These are phyloP conservation scores for Chiloscyllium punctatum DNA, from an alignment of 2,797 vertebrate species.

Conservation along the genomic window DNA sequence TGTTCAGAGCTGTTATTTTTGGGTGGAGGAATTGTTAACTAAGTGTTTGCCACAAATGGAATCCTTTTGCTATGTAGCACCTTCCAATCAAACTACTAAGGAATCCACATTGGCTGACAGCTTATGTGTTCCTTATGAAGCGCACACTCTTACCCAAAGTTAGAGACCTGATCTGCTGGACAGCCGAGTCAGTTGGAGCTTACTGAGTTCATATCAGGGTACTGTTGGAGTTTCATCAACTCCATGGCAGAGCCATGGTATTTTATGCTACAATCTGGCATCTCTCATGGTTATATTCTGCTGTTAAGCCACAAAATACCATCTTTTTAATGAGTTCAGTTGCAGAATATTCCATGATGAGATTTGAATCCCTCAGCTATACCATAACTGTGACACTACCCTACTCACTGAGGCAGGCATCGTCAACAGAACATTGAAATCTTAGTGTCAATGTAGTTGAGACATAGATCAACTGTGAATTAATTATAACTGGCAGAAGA, in stretches of 20 bases:
- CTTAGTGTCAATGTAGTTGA: neutral
- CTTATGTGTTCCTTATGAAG: neutral
- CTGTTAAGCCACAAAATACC: neutral
- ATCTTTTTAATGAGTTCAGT: neutral
- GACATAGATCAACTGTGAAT: too few relatives aligned
- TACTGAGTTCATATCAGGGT: neutral
- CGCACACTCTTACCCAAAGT: neutral
- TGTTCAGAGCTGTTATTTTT: neutral
- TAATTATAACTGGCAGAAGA: too few relatives aligned
- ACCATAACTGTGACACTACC: neutral
- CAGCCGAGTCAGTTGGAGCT: neutral
- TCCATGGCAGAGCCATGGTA: neutral
- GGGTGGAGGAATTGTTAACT: neutral
- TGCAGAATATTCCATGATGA: neutral
- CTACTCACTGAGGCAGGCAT: neutral
- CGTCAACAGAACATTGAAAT: neutral
- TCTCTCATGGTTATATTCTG: neutral
- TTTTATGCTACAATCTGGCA: neutral
- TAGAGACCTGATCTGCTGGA: neutral
- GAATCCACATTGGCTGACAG: neutral
- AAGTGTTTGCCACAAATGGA: neutral
- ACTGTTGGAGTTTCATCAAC: neutral
- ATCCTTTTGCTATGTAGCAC: too few relatives aligned
- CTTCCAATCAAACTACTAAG: neutral
- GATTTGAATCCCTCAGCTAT: neutral